Evolutionary conservation across 2,888 invertebrate genomes (phyloP).

Genomic region (Meteorus colon): DNA sequence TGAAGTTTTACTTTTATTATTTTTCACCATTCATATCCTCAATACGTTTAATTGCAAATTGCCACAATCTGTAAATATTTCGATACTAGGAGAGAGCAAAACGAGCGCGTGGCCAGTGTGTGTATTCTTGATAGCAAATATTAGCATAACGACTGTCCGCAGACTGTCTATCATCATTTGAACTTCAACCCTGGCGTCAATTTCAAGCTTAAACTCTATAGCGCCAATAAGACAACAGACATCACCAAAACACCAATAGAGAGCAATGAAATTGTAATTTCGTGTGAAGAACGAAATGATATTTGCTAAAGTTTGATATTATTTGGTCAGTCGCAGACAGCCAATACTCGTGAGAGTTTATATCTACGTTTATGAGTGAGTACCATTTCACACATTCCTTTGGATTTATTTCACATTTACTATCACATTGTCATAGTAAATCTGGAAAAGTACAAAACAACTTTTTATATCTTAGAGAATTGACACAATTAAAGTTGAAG

Average conservation of each 20-base stretch:
- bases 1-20: not conserved
- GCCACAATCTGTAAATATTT: not conserved
- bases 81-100: not conserved
- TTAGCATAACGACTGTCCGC: constrained; percentile 57
- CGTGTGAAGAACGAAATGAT: not conserved
- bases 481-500: not conserved
- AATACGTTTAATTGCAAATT: not conserved
- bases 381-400: not conserved
- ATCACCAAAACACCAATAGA: constrained; percentile 24
- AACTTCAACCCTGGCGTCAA: constrained; percentile 59
- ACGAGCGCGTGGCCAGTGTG: constrained; percentile 20
- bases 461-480: not conserved
- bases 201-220: constrained; percentile 39
- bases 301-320: not conserved
- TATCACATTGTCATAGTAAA: not conserved
- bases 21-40: not conserved
- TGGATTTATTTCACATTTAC: not conserved
- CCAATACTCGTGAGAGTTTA: not conserved
- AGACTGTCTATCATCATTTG: constrained; percentile 57
- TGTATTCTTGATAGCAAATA: constrained; percentile 61
- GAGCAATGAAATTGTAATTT: constrained; percentile 19
- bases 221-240: constrained; percentile 29
- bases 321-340: not conserved
- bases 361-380: not conserved
- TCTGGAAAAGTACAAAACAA: not conserved